Base-by-base conservation (phyloP, 2,888 invertebrate species). In the Hydrotaea cyrtoneurina region DNA sequence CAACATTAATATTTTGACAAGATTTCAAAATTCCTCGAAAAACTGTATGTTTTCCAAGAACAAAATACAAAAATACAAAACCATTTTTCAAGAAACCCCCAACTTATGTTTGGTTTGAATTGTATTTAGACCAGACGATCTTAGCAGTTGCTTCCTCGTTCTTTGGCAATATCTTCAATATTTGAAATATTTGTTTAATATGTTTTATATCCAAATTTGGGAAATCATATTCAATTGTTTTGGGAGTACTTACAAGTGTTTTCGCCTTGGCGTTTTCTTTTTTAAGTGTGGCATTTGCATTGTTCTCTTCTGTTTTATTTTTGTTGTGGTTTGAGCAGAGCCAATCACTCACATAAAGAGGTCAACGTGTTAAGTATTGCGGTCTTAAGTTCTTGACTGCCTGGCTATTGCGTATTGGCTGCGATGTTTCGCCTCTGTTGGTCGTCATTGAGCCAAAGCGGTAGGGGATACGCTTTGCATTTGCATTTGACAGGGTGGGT, bases 311-410 rank as follows among this genome's bases (percentile, higher is more conserved):
- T 39, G 39, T 3, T 31, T 31, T 31, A 31, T 31, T 31, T 31
- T 39, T 39, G 39, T 1, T 36, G 36, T 36, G 36, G n/a, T n/a
- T n/a, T n/a, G 13, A 10, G 39, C 39, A 39, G 39, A 62, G 15
- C 15, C 71, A n/a, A 15, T 43, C 43, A 50, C n/a, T 2, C 74
- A 50, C 57, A 71, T 80, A 83, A 83, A 64, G 78, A 78, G 83
- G 80, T 83, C 83, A 83, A 74, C 78, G 78, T 78, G 80, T 83
- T 80, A 83, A 83, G 74, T 71, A 69, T 57, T 69, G 59, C 19
- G 39, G 76, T 79, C 55, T 80, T 17, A 76, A 72, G 53, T 71
- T 78, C 23, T 36, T 23, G 31, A 7, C 50, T 17, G 72, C 8
- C 46, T 75, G 26, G 23, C 23, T 59, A 2, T 55, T 59, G 71